Conservation (phyloP, 2,888 invertebrate species). For the Anoncus sp. region DNA sequence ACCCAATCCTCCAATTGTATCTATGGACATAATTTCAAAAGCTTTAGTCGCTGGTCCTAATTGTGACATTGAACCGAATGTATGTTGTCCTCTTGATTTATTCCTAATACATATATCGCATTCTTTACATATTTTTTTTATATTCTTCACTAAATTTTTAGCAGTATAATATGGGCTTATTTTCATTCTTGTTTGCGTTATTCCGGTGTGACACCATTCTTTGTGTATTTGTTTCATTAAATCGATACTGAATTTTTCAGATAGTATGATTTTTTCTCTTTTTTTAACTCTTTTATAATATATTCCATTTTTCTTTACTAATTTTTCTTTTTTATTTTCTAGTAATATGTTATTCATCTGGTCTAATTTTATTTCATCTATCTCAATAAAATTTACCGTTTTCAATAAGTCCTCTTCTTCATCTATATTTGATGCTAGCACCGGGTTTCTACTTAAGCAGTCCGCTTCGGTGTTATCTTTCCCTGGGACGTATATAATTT, state of each 20-base stretch:
- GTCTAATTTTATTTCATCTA: conserved; percentile 22
- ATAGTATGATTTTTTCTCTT: conserved; percentile 57
- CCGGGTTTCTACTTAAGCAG: too few relatives aligned
- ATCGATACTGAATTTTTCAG: conserved; percentile 56
- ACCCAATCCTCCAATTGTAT: conserved; percentile 74
- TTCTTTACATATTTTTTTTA: conserved; percentile 63
- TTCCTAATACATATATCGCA: conserved; percentile 72
- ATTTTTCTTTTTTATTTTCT: conserved; percentile 39
- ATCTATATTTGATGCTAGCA: conserved; percentile 13
- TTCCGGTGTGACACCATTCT: conserved; percentile 27
- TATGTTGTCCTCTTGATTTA: conserved; percentile 69
- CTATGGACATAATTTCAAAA: conserved; percentile 72
- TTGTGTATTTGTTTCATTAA: conserved; percentile 55
- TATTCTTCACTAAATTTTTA: conserved; percentile 61
- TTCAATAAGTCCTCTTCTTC: conserved; percentile 5
- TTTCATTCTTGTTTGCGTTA: conserved; percentile 58
- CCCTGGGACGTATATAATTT: conserved; percentile 6
- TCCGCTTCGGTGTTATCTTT: conserved; percentile 15
- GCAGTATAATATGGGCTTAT: conserved; percentile 55
- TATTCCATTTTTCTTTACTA: conserved; percentile 49
- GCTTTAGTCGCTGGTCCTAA: conserved; percentile 70
- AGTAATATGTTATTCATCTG: conserved; percentile 48
- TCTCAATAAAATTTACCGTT: conserved; percentile 17
- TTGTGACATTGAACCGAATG: conserved; percentile 68
- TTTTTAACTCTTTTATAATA: conserved; percentile 56